Base-by-base conservation (phyloP, 2,888 invertebrate genomes). In the Keiferia lycopersicella region DNA sequence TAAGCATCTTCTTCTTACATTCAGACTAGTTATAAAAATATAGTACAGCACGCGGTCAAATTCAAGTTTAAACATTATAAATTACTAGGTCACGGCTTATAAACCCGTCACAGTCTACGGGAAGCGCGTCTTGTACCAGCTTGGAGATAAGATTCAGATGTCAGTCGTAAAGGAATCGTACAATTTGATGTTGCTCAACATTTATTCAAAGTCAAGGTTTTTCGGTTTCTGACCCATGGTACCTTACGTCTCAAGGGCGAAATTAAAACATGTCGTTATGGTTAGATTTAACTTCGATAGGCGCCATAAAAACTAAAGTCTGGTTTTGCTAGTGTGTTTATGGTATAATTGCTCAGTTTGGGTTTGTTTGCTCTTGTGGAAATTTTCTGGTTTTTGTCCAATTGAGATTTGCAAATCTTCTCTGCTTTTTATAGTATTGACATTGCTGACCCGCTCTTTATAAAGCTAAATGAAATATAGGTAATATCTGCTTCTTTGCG, bases 81-180 rank as follows among this genome's bases (percentile, higher is more conserved):
- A 14, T 22, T 53, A 26, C 7, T 22, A 53, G 34, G 61, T 61
- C 61, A 61, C 61, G 61, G 30, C 30, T 18, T 20, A 61, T 61
- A 50, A 61, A 61, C 30, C 16, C 39, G 60, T 60, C 45, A 45
- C 45, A 45, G 26, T 39, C 26, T 26, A 60, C 60, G 22, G 26
- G 60, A 45, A 60, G 45, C 45, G 26, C 30, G 26, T 56, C 56
- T n/a, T 56, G 56, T 56, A 56, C 56, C 16, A 26, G 1, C 26
- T 34, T 11, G 34, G 16, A 30, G 34, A 56, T 34, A 56, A 8
- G 34, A 56, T 56, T 56, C 56, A 56, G 3, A 53, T 53, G 56
- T 56, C 56, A 50, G 18, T 18, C 20, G 51, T 51, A 22, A 51
- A 51, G 51, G 51, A 51, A 22, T 20, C 51, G 20, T 14, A 30